Conservation (phyloP, 2,113 vertebrate species). For the Lethenteron camtschaticum region DNA sequence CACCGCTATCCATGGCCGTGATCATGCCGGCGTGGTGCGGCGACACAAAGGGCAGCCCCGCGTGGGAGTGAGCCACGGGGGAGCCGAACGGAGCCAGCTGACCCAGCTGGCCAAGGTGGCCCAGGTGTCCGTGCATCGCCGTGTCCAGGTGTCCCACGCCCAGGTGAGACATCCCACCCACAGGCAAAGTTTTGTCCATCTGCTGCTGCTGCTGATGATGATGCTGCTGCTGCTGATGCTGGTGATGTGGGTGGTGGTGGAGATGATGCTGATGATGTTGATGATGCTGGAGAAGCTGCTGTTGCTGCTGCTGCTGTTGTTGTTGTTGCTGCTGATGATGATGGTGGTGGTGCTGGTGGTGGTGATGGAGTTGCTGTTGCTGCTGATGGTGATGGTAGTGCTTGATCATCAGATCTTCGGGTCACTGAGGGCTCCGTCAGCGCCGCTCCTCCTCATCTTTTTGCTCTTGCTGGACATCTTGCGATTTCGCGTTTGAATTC, state of each 20-base stretch:
- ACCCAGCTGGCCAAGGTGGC: constrained; percentile 82
- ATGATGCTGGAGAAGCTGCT: constrained; percentile 78
- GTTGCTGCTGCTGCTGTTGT: constrained; percentile 64
- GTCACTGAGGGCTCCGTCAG: background rate
- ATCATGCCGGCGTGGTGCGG: constrained; percentile 97
- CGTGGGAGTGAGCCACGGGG: constrained; percentile 69
- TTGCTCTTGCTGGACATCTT: constrained; percentile 4
- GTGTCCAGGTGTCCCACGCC: background rate
- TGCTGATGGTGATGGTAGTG: too few relatives aligned
- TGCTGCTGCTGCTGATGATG: constrained; percentile 46
- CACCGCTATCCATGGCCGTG: constrained; percentile 70
- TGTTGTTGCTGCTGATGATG: constrained; percentile 72
- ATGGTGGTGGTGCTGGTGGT: constrained; percentile 14
- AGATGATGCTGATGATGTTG: constrained; percentile 86
- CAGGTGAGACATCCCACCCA: background rate
- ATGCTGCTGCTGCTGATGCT: constrained; percentile 79
- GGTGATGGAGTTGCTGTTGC: too few relatives aligned
- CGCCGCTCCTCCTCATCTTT: constrained; percentile 1
- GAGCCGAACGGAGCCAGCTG: constrained; percentile 93
- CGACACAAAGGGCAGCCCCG: constrained; percentile 64
- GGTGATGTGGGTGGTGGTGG: constrained; percentile 41
- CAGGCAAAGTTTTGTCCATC: background rate
- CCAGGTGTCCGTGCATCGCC: constrained; percentile 31
- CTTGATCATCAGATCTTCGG: too few relatives aligned
- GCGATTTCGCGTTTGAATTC: constrained; percentile 1